Evolutionary conservation across 2,113 vertebrate species (phyloP), one percentile per base, ranked within the genome.

Genomic region (Entelurus aequoreus): DNA sequence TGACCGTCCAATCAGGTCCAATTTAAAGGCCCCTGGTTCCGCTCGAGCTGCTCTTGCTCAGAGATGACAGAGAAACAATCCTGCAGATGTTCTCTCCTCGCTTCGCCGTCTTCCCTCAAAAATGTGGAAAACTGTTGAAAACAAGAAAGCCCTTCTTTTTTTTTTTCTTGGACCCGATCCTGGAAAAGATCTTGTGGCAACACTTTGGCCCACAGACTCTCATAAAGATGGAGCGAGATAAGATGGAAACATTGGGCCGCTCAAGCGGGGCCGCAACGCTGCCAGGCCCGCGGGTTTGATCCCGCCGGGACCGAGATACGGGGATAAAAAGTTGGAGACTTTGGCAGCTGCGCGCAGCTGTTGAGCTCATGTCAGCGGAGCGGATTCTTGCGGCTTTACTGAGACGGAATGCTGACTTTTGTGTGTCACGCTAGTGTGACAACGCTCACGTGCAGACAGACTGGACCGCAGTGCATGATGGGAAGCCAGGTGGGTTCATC

Each of bases 311-410:
- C 10, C 3, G 28, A 52, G 13, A 13, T 49, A 19, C 44, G 6
- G 2, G 12, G 1, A 7, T 21, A 14, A 36, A 42, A 35, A 65
- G 40, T 35, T 3, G 21, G 53, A 16, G 19, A 2, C n/a, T 60
- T 62, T 40, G 2, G 49, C 70, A 42, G 60, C 76, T 71, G 68
- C 68, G 71, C 68, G 60, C 76, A 75, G 68, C 72, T 78, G 71
- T 1, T 44, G 48, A 47, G 72, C 58, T 75, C 58, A 57, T 48
- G 48, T 48, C 61, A 65, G 19, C 2, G 4, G 42, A 37, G 6
- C 62, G 47, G 57, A 69, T 66, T 69, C 58, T 47, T 48, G 54
- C 51, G 62, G 52, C 55, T 66, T 48, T 65, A 42, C 48, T 13
- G 49, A 50, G 49, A 28, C 35, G 61, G 62, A 54, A 64, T 58